Conservation (phyloP, 2,888 invertebrate species). For the Eurytoma adleriae region DNA sequence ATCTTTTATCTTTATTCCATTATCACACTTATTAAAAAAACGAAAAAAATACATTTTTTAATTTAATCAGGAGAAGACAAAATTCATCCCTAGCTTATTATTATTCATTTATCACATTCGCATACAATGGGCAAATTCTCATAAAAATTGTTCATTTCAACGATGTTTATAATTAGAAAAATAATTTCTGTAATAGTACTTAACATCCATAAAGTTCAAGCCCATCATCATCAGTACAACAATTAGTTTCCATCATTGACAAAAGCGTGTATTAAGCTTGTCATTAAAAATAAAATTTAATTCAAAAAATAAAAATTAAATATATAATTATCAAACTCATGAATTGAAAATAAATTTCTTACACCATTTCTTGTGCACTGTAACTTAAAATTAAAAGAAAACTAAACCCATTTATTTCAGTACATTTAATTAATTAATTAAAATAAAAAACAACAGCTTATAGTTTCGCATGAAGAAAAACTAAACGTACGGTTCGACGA, state of each 20-base stretch:
- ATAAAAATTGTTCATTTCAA: conserved; percentile 22
- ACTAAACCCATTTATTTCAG: conserved; percentile 28
- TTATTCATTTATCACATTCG: conserved; percentile 51
- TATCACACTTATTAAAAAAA: conserved; percentile 53
- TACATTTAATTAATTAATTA: conserved; percentile 13
- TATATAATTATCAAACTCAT: neutral
- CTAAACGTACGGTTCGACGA: conserved; percentile 13
- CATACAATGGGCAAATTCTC: conserved; percentile 43
- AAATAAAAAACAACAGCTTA: too few relatives aligned
- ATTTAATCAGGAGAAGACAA: conserved; percentile 12
- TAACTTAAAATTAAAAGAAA: conserved; percentile 15
- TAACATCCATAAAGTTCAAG: conserved; percentile 33
- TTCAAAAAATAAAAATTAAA: neutral
- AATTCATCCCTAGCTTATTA: neutral
- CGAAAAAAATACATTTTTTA: conserved; percentile 35
- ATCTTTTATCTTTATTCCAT: conserved; percentile 37
- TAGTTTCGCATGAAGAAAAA: too few relatives aligned
- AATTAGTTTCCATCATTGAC: neutral
- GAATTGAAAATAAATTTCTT: conserved; percentile 1
- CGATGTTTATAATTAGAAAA: conserved; percentile 16
- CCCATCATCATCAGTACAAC: conserved; percentile 17
- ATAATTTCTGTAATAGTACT: conserved; percentile 1
- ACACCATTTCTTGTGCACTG: neutral
- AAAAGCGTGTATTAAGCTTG: neutral
- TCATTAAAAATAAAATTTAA: neutral